These are phyloP conservation scores for Pangasius krempfi DNA, from an alignment of 2,797 vertebrate species.

Conservation along the genomic window DNA sequence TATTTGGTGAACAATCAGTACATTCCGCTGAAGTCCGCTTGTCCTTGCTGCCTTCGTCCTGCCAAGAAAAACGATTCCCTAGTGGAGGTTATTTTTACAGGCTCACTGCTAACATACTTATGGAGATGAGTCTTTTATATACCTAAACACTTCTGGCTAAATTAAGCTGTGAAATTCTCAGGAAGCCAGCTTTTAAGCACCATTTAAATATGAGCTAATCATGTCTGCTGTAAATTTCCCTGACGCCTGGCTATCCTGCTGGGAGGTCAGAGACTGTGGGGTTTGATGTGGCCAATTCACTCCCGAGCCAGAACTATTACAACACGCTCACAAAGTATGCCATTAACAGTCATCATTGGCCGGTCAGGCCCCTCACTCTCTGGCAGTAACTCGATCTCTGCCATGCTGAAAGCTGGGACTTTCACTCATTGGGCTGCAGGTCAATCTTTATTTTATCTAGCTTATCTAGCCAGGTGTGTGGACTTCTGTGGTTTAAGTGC, in stretches of 20 bases:
- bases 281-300: slow-evolving; percentile 62
- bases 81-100: slow-evolving; percentile 48
- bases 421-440: slow-evolving; percentile 71
- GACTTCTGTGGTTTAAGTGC: slow-evolving; percentile 20
- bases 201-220: slow-evolving; percentile 76
- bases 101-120: slow-evolving; percentile 43
- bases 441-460: slow-evolving; percentile 64
- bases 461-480: slow-evolving; percentile 60
- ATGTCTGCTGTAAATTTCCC: slow-evolving; percentile 67
- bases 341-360: slow-evolving; percentile 69
- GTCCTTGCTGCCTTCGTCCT: slow-evolving; percentile 1
- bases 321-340: slow-evolving; percentile 61
- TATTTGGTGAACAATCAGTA: slow-evolving; percentile 21
- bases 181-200: slow-evolving; percentile 68
- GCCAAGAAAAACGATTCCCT: slow-evolving; percentile 48
- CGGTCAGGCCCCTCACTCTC: slow-evolving; percentile 59
- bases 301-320: slow-evolving; percentile 46
- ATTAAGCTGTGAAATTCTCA: slow-evolving; percentile 62
- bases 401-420: slow-evolving; percentile 66
- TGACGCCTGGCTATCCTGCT: slow-evolving; percentile 64
- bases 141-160: slow-evolving; percentile 59
- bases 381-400: slow-evolving; percentile 70
- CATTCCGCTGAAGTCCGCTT: slow-evolving; percentile 35
- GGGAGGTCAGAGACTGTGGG: slow-evolving; percentile 68
- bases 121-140: slow-evolving; percentile 56